Conservation (phyloP, 2,797 vertebrate genomes). For the Gephyroberyx darwinii region DNA sequence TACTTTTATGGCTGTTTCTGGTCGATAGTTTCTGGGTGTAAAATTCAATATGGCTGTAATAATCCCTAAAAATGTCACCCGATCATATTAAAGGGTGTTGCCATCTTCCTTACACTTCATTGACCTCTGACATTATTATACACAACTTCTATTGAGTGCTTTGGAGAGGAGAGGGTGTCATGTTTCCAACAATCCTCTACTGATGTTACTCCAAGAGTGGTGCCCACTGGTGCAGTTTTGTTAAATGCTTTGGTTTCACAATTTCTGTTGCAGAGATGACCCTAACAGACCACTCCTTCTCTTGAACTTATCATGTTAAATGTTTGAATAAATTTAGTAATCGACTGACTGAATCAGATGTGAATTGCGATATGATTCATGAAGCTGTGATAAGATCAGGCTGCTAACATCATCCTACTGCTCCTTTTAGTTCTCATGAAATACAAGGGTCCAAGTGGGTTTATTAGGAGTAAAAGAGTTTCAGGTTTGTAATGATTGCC, state of each 20-base stretch:
- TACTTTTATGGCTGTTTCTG: not conserved
- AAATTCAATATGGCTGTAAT: too few relatives aligned
- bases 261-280: not conserved
- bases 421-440: too few relatives aligned
- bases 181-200: constrained; percentile 25
- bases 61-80: not conserved
- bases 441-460: not conserved
- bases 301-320: not conserved
- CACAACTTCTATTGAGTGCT: constrained; percentile 10
- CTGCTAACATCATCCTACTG: constrained; percentile 28
- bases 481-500: constrained; percentile 33
- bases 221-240: not conserved
- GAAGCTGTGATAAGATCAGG: constrained; percentile 31
- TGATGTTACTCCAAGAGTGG: constrained; percentile 9
- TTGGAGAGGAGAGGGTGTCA: constrained; percentile 5
- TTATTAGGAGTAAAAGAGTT: constrained; percentile 6
- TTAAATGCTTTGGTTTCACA: constrained; percentile 7
- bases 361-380: not conserved
- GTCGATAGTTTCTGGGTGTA: not conserved
- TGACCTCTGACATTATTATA: not conserved
- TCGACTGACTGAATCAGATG: not conserved
- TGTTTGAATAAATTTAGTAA: not conserved
- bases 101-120: constrained; percentile 8
- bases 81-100: not conserved
- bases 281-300: not conserved